Conservation (phyloP, 2,888 invertebrate genomes). For the Didymodactylos carnosus region DNA sequence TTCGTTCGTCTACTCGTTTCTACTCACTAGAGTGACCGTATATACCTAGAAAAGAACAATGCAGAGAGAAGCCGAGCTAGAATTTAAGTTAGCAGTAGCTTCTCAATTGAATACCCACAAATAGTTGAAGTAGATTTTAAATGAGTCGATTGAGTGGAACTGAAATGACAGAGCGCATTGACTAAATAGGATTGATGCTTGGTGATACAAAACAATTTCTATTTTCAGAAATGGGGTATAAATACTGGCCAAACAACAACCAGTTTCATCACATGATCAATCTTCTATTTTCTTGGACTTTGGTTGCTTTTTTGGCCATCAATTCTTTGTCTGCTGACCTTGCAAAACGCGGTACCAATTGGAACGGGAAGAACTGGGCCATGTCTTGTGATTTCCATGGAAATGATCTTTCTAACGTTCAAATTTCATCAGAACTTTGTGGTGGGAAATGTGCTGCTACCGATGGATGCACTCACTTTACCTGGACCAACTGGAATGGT, state of each 20-base stretch:
- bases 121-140: too few species aligned
- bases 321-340: background rate
- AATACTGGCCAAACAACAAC: background rate
- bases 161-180: too few species aligned
- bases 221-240: background rate
- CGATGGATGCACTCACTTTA: conserved; percentile 1
- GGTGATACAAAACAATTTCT: background rate
- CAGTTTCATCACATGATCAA: background rate
- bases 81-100: too few species aligned
- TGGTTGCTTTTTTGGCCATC: background rate
- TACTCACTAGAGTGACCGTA: too few species aligned
- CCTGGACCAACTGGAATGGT: background rate
- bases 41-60: too few species aligned
- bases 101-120: too few species aligned
- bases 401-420: background rate
- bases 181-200: too few species aligned
- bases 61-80: too few species aligned
- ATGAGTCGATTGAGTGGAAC: too few species aligned
- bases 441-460: background rate
- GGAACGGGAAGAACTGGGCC: background rate
- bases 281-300: background rate
- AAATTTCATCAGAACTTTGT: background rate
- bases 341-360: background rate
- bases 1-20: too few species aligned
- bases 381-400: background rate